Evolutionary conservation across 2,797 vertebrate species (phyloP), one percentile per base, ranked within the genome.

Genomic region (Bovichtus diacanthus): DNA sequence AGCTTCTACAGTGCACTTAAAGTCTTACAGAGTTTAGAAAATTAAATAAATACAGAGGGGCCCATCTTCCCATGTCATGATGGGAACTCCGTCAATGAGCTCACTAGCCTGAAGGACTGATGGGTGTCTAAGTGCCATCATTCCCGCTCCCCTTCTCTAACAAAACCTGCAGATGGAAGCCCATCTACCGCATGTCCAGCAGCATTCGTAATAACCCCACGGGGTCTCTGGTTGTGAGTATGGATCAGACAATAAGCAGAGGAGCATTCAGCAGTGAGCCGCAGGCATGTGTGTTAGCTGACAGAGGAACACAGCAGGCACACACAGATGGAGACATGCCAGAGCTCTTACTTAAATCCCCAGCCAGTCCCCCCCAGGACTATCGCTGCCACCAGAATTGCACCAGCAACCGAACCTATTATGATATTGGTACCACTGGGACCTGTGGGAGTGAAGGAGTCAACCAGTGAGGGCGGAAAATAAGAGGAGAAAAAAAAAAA

Each of bases 381-480:
- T 91, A 99, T 99, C 87, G 98, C 97, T 82, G 96, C 98, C 83
- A 99, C 90, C 84, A 99, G 96, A 88, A 99, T 97, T 38, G 97
- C 97, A 86, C 98, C 98, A 2, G 98, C 98, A 65, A 99, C 98
- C 69, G 97, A 98, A 87, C 98, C 98, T 58, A 99, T 99, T 83
- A 99, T 99, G 93, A 99, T 99, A 90, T 99, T 99, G 94, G 98
- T 99, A 70, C 98, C 98, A 78, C 97, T 99, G 89, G 98, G 98
- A 96, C 98, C 97, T 99, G 95, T 67, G 90, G 86, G 88, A 91
- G 86, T 43, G 72, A 91, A 82, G 64, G 75, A 71, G 80, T 76
- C 39, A 72, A 53, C 31, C 62, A 50, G 64, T 64, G 50, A 81
- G 34, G 60, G 27, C n/a, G 31, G 31, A 31, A 34, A 34, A 9